These are phyloP conservation scores for Saguinus midas DNA, from an alignment of 2,113 vertebrate genomes.

Conservation along the genomic window DNA sequence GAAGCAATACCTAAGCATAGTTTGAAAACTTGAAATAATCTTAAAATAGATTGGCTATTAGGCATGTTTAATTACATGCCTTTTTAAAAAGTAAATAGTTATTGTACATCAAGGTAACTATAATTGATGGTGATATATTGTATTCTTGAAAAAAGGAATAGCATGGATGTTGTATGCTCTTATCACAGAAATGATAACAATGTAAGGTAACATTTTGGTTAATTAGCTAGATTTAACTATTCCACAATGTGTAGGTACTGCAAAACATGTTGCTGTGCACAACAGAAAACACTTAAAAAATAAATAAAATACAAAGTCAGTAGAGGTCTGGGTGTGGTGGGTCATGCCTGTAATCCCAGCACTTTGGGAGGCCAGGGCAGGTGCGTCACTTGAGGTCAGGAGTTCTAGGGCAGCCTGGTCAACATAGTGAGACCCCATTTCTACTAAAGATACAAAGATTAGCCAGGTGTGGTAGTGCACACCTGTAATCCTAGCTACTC, in stretches of 20 bases:
- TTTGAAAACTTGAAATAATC: conserved; percentile 62
- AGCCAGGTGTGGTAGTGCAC: no score
- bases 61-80: conserved; percentile 55
- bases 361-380: no score
- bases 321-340: background rate
- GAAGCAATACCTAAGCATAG: conserved; percentile 46
- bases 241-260: background rate
- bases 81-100: conserved; percentile 51
- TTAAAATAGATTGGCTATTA: conserved; percentile 50
- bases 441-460: no score
- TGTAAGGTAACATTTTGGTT: background rate
- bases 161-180: background rate
- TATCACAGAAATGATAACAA: background rate
- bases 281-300: background rate
- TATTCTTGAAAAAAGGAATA: background rate
- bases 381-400: no score
- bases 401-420: no score
- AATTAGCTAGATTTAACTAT: background rate
- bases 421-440: no score
- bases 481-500: no score
- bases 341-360: no score
- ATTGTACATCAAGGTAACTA: background rate
- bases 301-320: background rate
- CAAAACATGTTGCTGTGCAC: background rate
- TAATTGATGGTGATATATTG: background rate